Percentiles rank a stretch among this genome's conserved stretches.
phyloP scores from a whole-genome alignment of 2,113 vertebrate species.

The Microcebus jonahi region DNA sequence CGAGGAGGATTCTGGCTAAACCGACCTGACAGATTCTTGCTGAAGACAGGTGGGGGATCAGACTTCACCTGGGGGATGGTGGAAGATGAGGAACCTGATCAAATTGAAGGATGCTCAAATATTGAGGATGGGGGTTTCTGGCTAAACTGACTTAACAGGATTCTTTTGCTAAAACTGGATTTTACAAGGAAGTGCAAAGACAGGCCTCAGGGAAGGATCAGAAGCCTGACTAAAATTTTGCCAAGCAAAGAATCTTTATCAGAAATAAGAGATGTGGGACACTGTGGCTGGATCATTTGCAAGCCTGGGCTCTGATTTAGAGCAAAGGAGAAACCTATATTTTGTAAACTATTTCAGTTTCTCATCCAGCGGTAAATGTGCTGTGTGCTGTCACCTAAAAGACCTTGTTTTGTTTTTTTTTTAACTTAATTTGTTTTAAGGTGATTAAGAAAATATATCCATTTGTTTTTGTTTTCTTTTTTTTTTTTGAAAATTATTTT shows the following conservation, averaged over 20 bases:
- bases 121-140: not conserved
- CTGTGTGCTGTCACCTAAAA: slow-evolving; percentile 45
- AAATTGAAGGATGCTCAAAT: not conserved
- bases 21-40: not conserved
- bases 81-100: not conserved
- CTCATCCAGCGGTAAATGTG: slow-evolving; percentile 8
- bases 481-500: not conserved
- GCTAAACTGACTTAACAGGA: not conserved
- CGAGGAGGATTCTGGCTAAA: not conserved
- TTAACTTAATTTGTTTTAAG: slow-evolving; percentile 20
- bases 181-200: not conserved
- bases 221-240: not conserved
- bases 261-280: not conserved
- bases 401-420: slow-evolving; percentile 24
- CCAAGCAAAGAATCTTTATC: not conserved
- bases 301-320: slow-evolving; percentile 1
- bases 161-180: not conserved
- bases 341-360: slow-evolving; percentile 35
- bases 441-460: slow-evolving; percentile 43
- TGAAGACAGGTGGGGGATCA: not conserved
- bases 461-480: not conserved
- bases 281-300: not conserved
- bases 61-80: not conserved
- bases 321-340: not conserved
- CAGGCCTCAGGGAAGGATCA: not conserved